A percentile compares a stretch with the other conserved stretches of the same genome.
Conservation (phyloP, 1,140 invertebrate species). For the Hypsibius dujardini region DNA sequence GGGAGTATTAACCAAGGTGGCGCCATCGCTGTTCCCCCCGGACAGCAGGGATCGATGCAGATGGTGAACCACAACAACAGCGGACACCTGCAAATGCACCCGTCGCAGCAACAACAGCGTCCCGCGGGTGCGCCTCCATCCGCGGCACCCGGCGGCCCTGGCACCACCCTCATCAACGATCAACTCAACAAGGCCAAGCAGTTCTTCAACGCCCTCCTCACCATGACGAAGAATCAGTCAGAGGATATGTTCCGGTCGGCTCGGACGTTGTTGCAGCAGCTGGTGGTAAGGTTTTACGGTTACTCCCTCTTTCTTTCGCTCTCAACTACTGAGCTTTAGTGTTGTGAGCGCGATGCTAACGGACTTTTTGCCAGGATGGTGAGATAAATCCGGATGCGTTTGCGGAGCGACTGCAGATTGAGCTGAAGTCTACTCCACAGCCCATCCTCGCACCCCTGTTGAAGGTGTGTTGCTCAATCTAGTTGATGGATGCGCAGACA, state of each 20-base stretch:
- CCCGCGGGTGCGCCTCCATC: too few relatives aligned
- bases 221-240: neutral
- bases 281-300: constrained; percentile 1
- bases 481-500: too few relatives aligned
- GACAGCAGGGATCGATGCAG: neutral
- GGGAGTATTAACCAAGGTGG: too few relatives aligned
- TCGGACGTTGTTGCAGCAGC: neutral
- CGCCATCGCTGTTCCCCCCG: neutral
- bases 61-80: neutral
- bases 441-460: constrained; percentile 8
- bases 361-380: neutral
- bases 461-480: neutral
- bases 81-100: neutral
- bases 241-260: neutral
- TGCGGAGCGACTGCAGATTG: neutral
- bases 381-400: constrained; percentile 12
- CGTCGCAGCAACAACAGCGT: neutral
- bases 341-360: neutral
- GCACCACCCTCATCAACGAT: neutral
- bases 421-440: constrained; percentile 12
- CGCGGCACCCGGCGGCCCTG: too few relatives aligned
- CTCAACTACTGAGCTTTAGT: neutral
- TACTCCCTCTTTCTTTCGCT: neutral
- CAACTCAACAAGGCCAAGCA: constrained; percentile 8
- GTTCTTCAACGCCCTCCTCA: constrained; percentile 7